Conservation (phyloP, 2,797 vertebrate species). For the Babyrousa celebensis region DNA sequence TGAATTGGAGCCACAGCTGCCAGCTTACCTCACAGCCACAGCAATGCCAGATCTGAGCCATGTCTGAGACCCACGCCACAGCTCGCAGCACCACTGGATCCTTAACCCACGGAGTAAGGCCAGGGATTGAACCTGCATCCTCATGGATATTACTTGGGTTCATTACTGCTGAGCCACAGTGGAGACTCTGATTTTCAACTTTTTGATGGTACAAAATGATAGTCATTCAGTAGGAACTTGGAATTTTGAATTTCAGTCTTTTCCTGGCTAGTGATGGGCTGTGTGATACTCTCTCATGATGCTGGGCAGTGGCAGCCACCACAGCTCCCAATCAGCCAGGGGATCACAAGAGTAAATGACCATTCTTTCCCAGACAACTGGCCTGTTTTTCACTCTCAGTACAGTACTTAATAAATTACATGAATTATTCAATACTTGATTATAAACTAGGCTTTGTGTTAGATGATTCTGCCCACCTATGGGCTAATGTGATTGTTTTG, state of each 20-base stretch:
- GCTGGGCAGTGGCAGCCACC: neutral
- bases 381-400: neutral
- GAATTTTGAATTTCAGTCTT: no score
- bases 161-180: no score
- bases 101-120: no score
- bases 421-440: neutral
- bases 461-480: neutral
- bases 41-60: no score
- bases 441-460: neutral
- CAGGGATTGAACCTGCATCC: no score
- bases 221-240: neutral
- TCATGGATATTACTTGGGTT: no score
- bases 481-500: neutral
- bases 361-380: neutral
- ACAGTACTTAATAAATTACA: no score
- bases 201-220: neutral
- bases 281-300: neutral
- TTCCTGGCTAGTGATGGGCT: neutral
- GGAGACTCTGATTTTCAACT: neutral
- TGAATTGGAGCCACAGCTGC: no score
- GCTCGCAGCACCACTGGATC: no score
- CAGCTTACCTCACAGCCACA: no score
- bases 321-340: neutral
- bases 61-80: no score
- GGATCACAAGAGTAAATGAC: neutral